Evolutionary conservation across 30 jellyfish, hydroid and myxozoan genomes (phyloP), one percentile per base, ranked within the genome.

Genomic region (Nemopilema nomurai): DNA sequence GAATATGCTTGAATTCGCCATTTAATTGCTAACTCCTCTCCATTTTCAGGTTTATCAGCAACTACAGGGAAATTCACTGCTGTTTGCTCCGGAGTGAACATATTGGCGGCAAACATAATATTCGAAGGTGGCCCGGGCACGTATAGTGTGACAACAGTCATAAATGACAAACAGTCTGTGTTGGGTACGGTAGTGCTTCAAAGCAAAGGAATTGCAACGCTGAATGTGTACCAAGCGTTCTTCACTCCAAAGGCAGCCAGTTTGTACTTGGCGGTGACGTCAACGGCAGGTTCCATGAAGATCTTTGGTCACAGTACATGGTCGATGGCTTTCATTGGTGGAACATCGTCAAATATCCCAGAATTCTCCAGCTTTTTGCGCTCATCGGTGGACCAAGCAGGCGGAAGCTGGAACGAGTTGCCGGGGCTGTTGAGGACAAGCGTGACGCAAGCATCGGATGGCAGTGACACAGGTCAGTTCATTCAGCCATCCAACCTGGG

Each of bases 301-400:
- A 86, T 83, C 9, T 82, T 80, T 17, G 49, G 76, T 51, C 87
- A 83, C 32, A 86, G 96, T 74, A 69, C 96, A 1, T 92, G 98
- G 98, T 92, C 98, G 16, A 92, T 92, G 94, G 86, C 84, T 1
- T 92, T 67, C 65, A 77, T 92, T 28, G 98, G 98, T 4, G 89
- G 85, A 8, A 74, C 89, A 21, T 72, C 89, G 9, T n/a, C 95
- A 3, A 81, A 68, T 51, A 71, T 73, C 68, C 78, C 77, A 32
- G 98, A 92, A 57, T 92, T 92, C 67, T 78, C 98, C 32, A 71
- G 88, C 77, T 87, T 64, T 50, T 51, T 81, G 74, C 71, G 49
- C 24, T 29, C 70, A 3, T 23, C 89, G 16, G 74, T 90, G 0
- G 79, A 53, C 28, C 53, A 51, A 62, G 21, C 85, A 20, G 77